phyloP scores from a whole-genome alignment of 2,797 vertebrate genomes.

The Naso thynnoides region DNA sequence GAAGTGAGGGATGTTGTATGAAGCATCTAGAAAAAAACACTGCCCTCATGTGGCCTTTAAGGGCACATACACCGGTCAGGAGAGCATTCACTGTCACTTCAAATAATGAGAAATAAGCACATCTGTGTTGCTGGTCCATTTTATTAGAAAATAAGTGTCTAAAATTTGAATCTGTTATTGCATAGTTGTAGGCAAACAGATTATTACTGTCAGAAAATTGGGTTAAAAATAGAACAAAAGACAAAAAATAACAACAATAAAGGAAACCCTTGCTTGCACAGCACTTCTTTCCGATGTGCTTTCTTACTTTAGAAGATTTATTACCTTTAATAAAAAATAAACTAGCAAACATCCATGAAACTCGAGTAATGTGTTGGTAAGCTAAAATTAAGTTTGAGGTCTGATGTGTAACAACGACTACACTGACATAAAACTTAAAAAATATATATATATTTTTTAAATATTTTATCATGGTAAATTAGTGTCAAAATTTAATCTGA shows the following conservation, averaged over 20 bases:
- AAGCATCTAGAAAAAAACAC: conserved; percentile 44
- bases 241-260: background rate
- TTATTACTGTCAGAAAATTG: background rate
- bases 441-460: no score
- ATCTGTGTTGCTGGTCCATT: background rate
- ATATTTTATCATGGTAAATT: no score
- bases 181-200: background rate
- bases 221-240: background rate
- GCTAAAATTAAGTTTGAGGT: no score
- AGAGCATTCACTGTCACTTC: background rate
- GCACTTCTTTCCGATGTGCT: no score
- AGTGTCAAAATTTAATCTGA: no score
- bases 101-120: background rate
- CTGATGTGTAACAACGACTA: no score
- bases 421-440: no score
- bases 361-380: no score
- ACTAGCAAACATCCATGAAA: no score
- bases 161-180: background rate
- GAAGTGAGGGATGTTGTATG: background rate
- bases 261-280: no score
- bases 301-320: no score
- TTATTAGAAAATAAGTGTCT: background rate
- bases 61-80: conserved; percentile 2
- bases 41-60: conserved; percentile 66
- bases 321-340: no score